Evolutionary conservation across 1,140 invertebrate genomes (phyloP).

Genomic region (Drosophila pectinifera): DNA sequence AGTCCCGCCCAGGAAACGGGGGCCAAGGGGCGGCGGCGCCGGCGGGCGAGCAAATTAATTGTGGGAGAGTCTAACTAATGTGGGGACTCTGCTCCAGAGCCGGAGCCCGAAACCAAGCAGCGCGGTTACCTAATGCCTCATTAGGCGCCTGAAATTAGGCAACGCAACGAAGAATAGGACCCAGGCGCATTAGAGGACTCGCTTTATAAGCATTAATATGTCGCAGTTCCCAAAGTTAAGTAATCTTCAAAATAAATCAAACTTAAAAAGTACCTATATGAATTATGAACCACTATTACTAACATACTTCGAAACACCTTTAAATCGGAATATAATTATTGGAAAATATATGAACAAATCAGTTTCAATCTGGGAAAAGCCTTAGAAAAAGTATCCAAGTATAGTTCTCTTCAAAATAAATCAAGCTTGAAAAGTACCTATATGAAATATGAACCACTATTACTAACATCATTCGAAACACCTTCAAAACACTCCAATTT

Average conservation of each 20-base stretch:
- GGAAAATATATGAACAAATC: no score
- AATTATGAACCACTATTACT: no score
- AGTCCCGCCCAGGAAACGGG: slow-evolving; percentile 42
- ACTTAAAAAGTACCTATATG: background rate
- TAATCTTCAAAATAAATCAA: background rate
- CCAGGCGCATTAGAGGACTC: slow-evolving; percentile 1
- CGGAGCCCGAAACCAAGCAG: background rate
- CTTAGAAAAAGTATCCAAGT: no score
- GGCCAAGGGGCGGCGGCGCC: background rate
- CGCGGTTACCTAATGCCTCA: slow-evolving; percentile 62
- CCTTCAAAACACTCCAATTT: no score
- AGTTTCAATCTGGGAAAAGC: no score
- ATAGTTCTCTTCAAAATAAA: background rate
- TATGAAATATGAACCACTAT: no score
- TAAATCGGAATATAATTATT: no score
- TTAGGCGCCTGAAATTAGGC: slow-evolving; percentile 59
- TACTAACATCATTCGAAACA: background rate
- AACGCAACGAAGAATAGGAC: slow-evolving; percentile 30
- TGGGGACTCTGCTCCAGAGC: slow-evolving; percentile 19
- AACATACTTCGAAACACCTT: background rate
- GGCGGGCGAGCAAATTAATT: slow-evolving; percentile 64
- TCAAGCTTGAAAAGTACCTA: background rate
- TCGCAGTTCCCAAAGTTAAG: background rate
- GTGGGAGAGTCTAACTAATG: slow-evolving; percentile 70
- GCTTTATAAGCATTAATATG: background rate